Evolutionary conservation across 1,140 invertebrate species (phyloP).

Genomic region (Zophobas morio): DNA sequence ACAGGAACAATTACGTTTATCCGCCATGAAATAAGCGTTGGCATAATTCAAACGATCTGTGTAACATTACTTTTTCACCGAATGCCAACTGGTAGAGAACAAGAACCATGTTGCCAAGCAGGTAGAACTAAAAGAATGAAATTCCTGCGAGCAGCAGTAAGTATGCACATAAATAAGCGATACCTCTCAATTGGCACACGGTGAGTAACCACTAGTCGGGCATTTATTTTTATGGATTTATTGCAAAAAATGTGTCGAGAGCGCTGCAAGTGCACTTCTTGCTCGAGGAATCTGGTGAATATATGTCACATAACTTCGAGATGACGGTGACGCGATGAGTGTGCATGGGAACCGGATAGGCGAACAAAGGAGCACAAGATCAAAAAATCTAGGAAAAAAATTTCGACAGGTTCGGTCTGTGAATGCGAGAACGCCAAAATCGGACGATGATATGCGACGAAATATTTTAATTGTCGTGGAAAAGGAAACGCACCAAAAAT

Average conservation of each 20-base stretch:
- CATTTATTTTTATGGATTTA: slow-evolving; percentile 35
- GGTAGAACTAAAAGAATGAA: slow-evolving; percentile 42
- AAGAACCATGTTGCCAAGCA: slow-evolving; percentile 37
- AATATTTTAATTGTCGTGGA: slow-evolving; percentile 39
- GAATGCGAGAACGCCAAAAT: slow-evolving; percentile 1
- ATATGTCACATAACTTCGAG: slow-evolving; percentile 34
- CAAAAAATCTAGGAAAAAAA: slow-evolving; percentile 9
- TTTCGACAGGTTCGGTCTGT: slow-evolving; percentile 20
- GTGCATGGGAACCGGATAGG: slow-evolving; percentile 36
- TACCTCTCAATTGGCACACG: slow-evolving; percentile 31
- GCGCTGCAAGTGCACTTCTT: slow-evolving; percentile 25
- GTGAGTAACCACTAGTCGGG: slow-evolving; percentile 13
- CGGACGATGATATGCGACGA: slow-evolving; percentile 21
- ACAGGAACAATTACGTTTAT: slow-evolving; percentile 36
- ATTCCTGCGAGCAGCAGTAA: slow-evolving; percentile 42
- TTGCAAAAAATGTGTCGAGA: slow-evolving; percentile 14
- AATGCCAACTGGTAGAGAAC: slow-evolving; percentile 41
- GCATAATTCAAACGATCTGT: slow-evolving; percentile 42
- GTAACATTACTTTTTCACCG: slow-evolving; percentile 42
- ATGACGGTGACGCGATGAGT: slow-evolving; percentile 24
- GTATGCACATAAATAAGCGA: slow-evolving; percentile 41
- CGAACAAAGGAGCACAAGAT: slow-evolving; percentile 16
- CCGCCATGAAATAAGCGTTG: slow-evolving; percentile 41
- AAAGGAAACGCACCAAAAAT: slow-evolving; percentile 17
- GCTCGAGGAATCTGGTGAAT: slow-evolving; percentile 14